Conservation (phyloP, 2,888 invertebrate species). For the Terebella lapidaria region DNA sequence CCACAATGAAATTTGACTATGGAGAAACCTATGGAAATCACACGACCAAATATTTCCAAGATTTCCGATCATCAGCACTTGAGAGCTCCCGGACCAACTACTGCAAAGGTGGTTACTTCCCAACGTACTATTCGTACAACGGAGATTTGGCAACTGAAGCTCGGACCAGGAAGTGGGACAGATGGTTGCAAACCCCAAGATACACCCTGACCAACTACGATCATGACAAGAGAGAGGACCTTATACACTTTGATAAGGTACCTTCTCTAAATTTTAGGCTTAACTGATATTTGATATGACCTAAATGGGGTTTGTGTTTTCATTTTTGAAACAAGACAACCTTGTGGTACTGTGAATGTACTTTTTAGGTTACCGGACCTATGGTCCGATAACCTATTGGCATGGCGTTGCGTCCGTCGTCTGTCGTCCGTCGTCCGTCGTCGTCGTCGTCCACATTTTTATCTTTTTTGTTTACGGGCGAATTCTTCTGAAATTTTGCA, state of each 20-base stretch:
- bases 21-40: constrained; percentile 54
- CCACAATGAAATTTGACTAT: constrained; percentile 52
- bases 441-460: too few species aligned
- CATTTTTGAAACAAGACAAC: too few species aligned
- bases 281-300: too few species aligned
- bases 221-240: constrained; percentile 36
- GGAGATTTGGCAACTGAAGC: constrained; percentile 51
- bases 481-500: too few species aligned
- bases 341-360: too few species aligned
- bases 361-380: too few species aligned
- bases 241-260: constrained; percentile 43
- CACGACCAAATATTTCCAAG: constrained; percentile 53
- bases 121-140: constrained; percentile 51
- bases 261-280: too few species aligned
- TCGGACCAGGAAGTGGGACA: constrained; percentile 43
- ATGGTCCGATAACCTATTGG: too few species aligned
- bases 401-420: too few species aligned
- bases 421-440: too few species aligned
- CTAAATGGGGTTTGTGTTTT: too few species aligned
- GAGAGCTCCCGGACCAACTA: constrained; percentile 46
- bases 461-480: too few species aligned
- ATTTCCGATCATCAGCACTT: constrained; percentile 48
- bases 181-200: constrained; percentile 45
- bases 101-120: constrained; percentile 50
- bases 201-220: constrained; percentile 48